phyloP scores from a whole-genome alignment of 2,113 vertebrate genomes.

The Myiagra hebetior region DNA sequence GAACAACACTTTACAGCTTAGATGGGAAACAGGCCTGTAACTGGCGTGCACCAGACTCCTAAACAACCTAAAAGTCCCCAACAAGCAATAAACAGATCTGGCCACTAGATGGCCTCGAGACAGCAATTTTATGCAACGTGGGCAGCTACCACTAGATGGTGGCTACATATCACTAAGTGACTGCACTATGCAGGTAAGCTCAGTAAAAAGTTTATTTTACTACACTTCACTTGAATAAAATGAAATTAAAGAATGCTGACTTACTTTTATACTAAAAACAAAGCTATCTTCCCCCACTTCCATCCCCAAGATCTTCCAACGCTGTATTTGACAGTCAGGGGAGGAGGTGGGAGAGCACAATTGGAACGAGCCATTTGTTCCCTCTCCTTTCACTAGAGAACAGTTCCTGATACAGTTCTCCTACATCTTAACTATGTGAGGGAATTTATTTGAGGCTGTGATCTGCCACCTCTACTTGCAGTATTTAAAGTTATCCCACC shows the following conservation, averaged over 20 bases:
- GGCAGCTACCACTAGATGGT: conserved; percentile 69
- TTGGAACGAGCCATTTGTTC: not conserved
- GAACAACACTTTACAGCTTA: not conserved
- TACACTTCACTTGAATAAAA: not conserved
- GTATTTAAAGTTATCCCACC: rapidly evolving
- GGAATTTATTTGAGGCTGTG: not conserved
- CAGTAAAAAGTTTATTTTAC: not conserved
- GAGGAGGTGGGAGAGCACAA: not conserved
- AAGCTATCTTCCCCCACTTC: not conserved
- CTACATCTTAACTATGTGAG: not conserved
- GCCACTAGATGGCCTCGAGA: not conserved
- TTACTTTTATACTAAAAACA: not conserved
- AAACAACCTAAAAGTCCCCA: not conserved
- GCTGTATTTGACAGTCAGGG: rapidly evolving
- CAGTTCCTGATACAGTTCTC: not conserved
- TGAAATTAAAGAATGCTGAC: not conserved
- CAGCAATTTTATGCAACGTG: conserved; percentile 14
- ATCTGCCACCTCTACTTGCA: not conserved
- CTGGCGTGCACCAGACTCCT: not conserved
- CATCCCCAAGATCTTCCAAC: not conserved
- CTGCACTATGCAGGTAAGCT: not conserved
- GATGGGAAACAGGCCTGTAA: not conserved
- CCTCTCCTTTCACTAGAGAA: not conserved
- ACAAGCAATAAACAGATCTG: not conserved
- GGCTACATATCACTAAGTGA: not conserved